Percentiles rank a stretch among this genome's conserved stretches.
phyloP scores from a whole-genome alignment of 2,888 invertebrate genomes.

The Caenorhabditis sp. region DNA sequence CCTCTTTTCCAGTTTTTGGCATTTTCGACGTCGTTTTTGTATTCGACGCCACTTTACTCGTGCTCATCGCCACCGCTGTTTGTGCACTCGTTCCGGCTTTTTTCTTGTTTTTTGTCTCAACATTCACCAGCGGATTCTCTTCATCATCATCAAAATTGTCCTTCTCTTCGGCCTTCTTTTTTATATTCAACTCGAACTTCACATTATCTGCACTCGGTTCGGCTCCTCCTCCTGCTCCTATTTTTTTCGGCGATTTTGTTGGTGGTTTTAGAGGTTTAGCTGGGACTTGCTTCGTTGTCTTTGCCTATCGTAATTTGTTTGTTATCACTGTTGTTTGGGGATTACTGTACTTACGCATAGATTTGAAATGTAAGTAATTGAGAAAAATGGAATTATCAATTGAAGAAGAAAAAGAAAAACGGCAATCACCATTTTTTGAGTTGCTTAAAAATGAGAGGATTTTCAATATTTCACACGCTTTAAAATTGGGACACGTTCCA shows the following conservation, averaged over 20 bases:
- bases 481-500: too few relatives aligned
- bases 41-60: not conserved
- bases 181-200: constrained; percentile 22
- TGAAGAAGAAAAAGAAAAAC: too few relatives aligned
- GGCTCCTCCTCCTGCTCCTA: not conserved
- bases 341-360: not conserved
- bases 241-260: too few relatives aligned
- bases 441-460: too few relatives aligned
- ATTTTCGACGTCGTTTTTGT: not conserved
- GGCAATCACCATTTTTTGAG: too few relatives aligned
- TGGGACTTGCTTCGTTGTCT: too few relatives aligned
- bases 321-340: too few relatives aligned
- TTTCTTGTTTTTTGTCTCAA: not conserved
- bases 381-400: not conserved
- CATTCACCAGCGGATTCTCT: constrained; percentile 23
- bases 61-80: not conserved
- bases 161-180: constrained; percentile 20
- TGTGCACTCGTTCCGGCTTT: not conserved
- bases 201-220: constrained; percentile 5
- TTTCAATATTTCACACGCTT: too few relatives aligned
- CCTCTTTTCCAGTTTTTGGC: not conserved
- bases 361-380: not conserved
- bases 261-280: not conserved
- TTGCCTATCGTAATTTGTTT: too few relatives aligned
- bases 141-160: constrained; percentile 33